Evolutionary conservation across 2,113 vertebrate species (phyloP), one percentile per base, ranked within the genome.

Genomic region (Orientallactaga bullata): DNA sequence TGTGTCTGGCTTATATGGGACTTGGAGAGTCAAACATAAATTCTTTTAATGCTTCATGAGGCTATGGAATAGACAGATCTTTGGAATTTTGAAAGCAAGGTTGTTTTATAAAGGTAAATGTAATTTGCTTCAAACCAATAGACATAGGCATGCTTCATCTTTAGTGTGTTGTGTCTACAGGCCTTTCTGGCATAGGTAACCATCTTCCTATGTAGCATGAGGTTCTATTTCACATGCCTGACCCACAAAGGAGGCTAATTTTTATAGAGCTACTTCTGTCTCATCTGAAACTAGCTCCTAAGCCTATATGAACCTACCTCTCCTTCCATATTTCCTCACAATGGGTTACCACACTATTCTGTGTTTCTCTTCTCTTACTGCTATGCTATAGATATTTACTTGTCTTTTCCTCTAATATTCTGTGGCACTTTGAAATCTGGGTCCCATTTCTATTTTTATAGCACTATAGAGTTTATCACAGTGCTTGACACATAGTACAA

Each of bases 101-200:
- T 61, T 85, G 65, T 65, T 94, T 93, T 65, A 24, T 71, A 78
- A 85, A 94, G 39, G 37, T 69, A 68, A 94, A 65, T 30, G 13
- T 58, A 71, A 55, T 35, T 80, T 77, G 32, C 32, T 61, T 61
- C 61, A 13, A 91, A 89, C 35, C 0, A 2, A 7, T 20, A 39
- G 24, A 35, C 3, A 10, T 35, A 37, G 3, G 0, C 66, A 30
- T 84, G 24, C 60, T 8, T 87, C 24, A 58, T 66, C 15, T 16
- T 89, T 26, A 58, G 13, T n/a, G 18, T 35, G 7, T 18, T 26
- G 20, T 55, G 32, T 18, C 63, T 65, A 5, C 12, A 69, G 35
- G 10, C 61, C 39, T 87, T 81, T 89, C 30, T 90, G 13, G 88
- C 47, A 5, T 35, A 37, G 21, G 21, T 77, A 1, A 7, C 9